Evolutionary conservation across 2,888 invertebrate genomes (phyloP).

Genomic region (Leuctra nigra): DNA sequence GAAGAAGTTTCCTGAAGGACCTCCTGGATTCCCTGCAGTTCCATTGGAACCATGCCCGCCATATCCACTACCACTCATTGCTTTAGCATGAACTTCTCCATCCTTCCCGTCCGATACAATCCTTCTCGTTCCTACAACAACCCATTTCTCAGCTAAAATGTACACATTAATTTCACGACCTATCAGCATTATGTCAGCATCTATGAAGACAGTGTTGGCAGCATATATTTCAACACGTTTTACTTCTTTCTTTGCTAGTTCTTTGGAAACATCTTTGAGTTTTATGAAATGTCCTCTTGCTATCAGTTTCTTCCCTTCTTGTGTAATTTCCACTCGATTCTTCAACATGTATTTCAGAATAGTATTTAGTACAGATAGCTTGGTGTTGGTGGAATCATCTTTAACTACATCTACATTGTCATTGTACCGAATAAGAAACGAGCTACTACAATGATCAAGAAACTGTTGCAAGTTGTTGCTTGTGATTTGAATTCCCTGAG

Average conservation of each 20-base stretch:
- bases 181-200: background rate
- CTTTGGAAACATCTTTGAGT: background rate
- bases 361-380: too few species aligned
- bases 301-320: too few species aligned
- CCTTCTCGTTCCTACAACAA: background rate
- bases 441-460: background rate
- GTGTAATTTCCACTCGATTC: too few species aligned
- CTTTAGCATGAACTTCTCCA: background rate
- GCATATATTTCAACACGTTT: background rate
- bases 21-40: background rate
- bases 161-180: background rate
- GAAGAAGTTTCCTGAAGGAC: conserved; percentile 2
- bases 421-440: too few species aligned
- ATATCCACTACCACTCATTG: background rate
- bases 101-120: background rate
- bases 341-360: too few species aligned
- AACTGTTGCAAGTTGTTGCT: background rate
- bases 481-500: background rate
- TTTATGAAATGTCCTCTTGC: background rate
- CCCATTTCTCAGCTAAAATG: background rate
- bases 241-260: too few species aligned
- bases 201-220: background rate
- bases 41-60: background rate
- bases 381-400: too few species aligned
- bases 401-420: too few species aligned